Evolutionary conservation across 2,797 vertebrate species (phyloP).

Genomic region (Mormyrops boulengeri): DNA sequence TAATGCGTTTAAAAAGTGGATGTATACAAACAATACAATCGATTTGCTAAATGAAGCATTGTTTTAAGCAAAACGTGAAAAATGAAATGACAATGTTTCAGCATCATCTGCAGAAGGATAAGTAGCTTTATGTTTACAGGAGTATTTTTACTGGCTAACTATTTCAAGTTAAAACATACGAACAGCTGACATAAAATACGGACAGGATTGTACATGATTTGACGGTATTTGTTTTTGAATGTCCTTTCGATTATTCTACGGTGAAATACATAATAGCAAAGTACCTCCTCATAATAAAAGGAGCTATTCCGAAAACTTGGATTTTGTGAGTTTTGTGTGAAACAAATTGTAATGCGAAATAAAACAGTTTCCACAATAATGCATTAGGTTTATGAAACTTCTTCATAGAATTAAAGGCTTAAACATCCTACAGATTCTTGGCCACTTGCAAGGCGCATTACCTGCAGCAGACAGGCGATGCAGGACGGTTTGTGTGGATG

Average conservation of each 20-base stretch:
- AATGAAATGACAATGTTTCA: not conserved
- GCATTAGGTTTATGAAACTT: not conserved
- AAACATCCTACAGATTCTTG: not conserved
- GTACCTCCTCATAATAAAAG: not conserved
- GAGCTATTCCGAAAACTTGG: not conserved
- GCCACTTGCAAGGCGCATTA: not conserved
- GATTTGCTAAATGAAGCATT: not conserved
- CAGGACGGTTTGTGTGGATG: slow-evolving; percentile 3
- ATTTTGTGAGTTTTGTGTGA: not conserved
- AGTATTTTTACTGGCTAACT: not conserved
- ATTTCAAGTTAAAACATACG: not conserved
- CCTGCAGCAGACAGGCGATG: not conserved
- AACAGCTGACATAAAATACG: not conserved
- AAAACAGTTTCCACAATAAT: not conserved
- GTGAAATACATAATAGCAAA: not conserved
- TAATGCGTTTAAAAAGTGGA: not conserved
- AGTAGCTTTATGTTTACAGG: not conserved
- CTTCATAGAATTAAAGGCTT: not conserved
- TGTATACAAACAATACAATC: not conserved
- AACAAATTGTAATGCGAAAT: not conserved
- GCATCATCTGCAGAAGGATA: not conserved
- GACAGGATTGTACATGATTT: not conserved
- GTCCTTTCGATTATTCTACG: not conserved
- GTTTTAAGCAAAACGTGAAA: not conserved
- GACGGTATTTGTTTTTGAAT: not conserved